A percentile compares a stretch with the other conserved stretches of the same genome.
These are phyloP conservation scores for Drosophila quadrilineata DNA, from an alignment of 1,140 invertebrate genomes.

Conservation along the genomic window DNA sequence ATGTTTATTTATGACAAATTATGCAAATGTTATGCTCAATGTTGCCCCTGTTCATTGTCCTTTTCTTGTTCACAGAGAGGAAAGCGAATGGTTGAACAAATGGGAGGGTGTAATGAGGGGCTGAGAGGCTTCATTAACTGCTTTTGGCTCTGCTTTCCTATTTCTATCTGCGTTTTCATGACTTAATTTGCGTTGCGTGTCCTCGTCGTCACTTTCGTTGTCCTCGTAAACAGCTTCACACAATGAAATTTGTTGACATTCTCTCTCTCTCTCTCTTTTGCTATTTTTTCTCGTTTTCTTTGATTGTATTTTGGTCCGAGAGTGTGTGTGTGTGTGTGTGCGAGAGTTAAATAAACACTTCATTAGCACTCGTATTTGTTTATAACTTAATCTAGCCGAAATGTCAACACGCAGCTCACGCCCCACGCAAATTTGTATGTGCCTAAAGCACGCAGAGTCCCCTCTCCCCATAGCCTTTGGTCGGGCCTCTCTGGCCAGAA, in stretches of 20 bases:
- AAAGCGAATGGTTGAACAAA: too few relatives aligned
- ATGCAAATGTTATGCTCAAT: slow-evolving; percentile 63
- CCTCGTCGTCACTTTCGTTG: slow-evolving; percentile 33
- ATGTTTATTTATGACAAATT: slow-evolving; percentile 76
- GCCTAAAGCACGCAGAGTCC: slow-evolving; percentile 51
- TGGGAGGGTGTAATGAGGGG: too few relatives aligned
- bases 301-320: neutral
- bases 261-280: too few relatives aligned
- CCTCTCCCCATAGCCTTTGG: too few relatives aligned
- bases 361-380: slow-evolving; percentile 75
- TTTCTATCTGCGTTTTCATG: slow-evolving; percentile 53
- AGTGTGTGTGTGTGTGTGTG: too few relatives aligned
- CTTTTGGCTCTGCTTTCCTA: neutral
- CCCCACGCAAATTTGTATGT: slow-evolving; percentile 51
- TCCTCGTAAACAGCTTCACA: slow-evolving; percentile 71
- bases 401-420: slow-evolving; percentile 55
- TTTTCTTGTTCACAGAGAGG: slow-evolving; percentile 1
- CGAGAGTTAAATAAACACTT: slow-evolving; percentile 67
- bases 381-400: slow-evolving; percentile 73
- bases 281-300: too few relatives aligned
- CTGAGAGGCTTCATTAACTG: slow-evolving; percentile 35
- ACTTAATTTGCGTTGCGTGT: slow-evolving; percentile 73
- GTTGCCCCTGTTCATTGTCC: slow-evolving; percentile 21
- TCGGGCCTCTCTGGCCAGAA: too few relatives aligned
- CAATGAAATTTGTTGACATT: slow-evolving; percentile 76